Evolutionary conservation across 2,888 invertebrate genomes (phyloP), one percentile per base, ranked within the genome.

Genomic region (Silvanus unidentatus): DNA sequence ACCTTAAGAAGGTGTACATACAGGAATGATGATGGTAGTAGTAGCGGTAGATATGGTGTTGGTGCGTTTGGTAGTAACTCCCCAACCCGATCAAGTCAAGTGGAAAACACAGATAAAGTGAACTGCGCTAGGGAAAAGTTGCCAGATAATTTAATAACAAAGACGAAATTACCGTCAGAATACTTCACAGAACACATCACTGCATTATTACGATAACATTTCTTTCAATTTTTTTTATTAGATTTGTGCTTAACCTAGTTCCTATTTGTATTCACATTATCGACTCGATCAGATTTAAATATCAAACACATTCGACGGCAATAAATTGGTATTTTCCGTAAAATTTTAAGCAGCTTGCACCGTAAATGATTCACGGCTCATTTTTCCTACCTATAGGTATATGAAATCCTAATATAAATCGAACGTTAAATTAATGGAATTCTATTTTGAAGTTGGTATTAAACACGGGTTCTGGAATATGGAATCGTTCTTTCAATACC

Each of bases 131-230:
- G 62, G 63, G 69, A 68, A 69, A 70, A 70, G 67, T 70, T 69
- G 69, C 67, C 68, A 69, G 71, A 71, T 70, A 71, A 71, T 71
- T 70, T 70, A 69, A 70, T 71, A 70, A 71, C 69, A 70, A 69
- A 70, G 68, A 65, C 66, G 65, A 69, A 70, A 71, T 70, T 70
- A 69, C 66, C 64, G 63, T 63, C 60, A 59, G 64, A 66, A 67
- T 67, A 65, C 63, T 63, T 63, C 62, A 59, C 45, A 50, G 51
- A 43, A 42, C 60, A 62, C 66, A 63, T 69, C 65, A 63, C 66
- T 66, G 67, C 63, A 63, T 66, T 65, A 66, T 62, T 63, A 64
- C 64, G 68, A 69, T 69, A 68, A 68, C 64, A 37, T 15, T 37
- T 37, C 37, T 37, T 37, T 12, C 32, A 12, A 8, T 10, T 32